Evolutionary conservation across 1,140 invertebrate genomes (phyloP), one percentile per base, ranked within the genome.

Genomic region (Rhynchophorus ferrugineus): DNA sequence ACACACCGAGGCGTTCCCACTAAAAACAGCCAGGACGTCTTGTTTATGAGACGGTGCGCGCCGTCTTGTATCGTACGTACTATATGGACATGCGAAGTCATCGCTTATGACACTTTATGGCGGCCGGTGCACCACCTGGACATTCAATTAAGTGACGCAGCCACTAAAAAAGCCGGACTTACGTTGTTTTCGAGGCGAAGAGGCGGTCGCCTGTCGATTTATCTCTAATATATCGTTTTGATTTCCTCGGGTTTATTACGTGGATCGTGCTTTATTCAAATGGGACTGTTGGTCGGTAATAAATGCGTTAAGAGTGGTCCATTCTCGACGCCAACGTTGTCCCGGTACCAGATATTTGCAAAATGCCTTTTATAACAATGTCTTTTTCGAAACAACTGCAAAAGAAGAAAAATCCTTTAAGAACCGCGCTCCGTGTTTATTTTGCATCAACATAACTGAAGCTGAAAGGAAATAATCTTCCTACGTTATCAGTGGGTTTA

Each of bases 61-160:
- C 52, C 54, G 62, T 62, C 62, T 64, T 64, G 60, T 64, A 61
- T 64, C 61, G 57, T 59, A 55, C 56, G 59, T 64, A 60, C 56
- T 60, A 60, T 63, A 64, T 62, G 60, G 51, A 60, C 56, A 60
- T 63, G 58, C 60, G 47, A 61, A 58, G 58, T 57, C 57, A 60
- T 64, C 58, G 53, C 54, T 64, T 64, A 64, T 64, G 54, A 59
- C 56, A 52, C 58, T 60, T 61, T 56, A 58, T 55, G 56, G 54
- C 57, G 46, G 58, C 43, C 60, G 51, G 55, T 52, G 54, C 55
- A 62, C 62, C 58, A 62, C 58, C 60, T 62, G 60, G 62, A 55
- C 42, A 42, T 44, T 58, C 57, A 58, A 60, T 58, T 60, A 60
- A 58, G 35, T 55, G 53, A 22, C 45, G 19, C 34, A 34, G 41